Evolutionary conservation across 1,140 invertebrate species (phyloP), one percentile per base, ranked within the genome.

Genomic region (Heliconius himera): DNA sequence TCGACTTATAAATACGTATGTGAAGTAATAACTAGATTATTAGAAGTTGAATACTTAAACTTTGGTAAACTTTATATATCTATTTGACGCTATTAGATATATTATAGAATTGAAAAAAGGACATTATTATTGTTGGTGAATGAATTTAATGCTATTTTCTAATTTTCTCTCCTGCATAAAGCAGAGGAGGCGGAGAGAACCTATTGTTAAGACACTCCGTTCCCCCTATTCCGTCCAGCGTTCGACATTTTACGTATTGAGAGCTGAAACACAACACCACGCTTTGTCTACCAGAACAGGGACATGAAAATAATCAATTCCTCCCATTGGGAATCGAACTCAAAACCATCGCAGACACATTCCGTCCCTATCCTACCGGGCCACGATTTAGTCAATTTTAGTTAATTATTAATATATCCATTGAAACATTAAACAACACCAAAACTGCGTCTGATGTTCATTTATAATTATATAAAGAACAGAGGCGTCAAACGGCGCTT

Each of bases 401-500:
- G 8, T 29, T 29, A 66, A 66, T 2, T 66, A 66, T 66, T 66
- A 1, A 66, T 66, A 29, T 66, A 66, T 29, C 11, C 73, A 74
- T 54, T 74, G 18, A 54, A 20, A 74, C 26, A 51, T 66, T 36
- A 56, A 54, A 54, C 8, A 56, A 51, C 41, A 49, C 46, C 16
- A 41, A 41, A 73, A 73, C 11, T 56, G 26, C 54, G 22, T 49
- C 54, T 74, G 9, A 33, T 26, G 71, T 22, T 56, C 26, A 66
- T 66, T 66, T 66, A 66, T 66, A 66, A 66, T 66, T 66, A 66
- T 66, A 74, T 73, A 78, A 79, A 74, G 74, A 74, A 70, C 54
- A 74, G 22, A 38, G 74, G 60, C 56, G 41, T 79, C 56, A 76
- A 81, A 80, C 66, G 83, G 83, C 83, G 83, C 83, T 79, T 82